phyloP scores from a whole-genome alignment of 2,888 invertebrate species.

The Encarsia formosa region DNA sequence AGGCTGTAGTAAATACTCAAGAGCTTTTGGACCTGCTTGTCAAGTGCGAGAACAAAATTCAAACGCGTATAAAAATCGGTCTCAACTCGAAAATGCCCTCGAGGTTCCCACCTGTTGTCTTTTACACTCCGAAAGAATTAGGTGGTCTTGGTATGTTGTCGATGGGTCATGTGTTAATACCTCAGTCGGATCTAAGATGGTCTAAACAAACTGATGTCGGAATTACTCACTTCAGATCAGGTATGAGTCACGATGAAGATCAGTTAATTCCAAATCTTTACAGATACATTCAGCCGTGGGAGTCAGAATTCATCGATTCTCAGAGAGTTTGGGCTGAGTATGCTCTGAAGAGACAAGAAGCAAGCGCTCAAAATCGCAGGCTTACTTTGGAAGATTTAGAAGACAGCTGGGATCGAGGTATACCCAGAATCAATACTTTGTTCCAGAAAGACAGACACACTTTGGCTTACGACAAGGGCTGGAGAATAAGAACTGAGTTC shows the following conservation, averaged over 20 bases:
- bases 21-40: slow-evolving; percentile 94
- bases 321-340: slow-evolving; percentile 99
- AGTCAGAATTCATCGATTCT: slow-evolving; percentile 99
- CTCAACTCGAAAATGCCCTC: slow-evolving; percentile 99
- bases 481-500: slow-evolving; percentile 98
- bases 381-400: slow-evolving; percentile 96
- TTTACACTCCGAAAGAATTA: slow-evolving; percentile 98
- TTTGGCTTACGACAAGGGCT: slow-evolving; percentile 97
- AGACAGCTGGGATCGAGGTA: slow-evolving; percentile 99
- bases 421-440: slow-evolving; percentile 96
- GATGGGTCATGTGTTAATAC: slow-evolving; percentile 97
- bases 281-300: slow-evolving; percentile 98
- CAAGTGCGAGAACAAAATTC: slow-evolving; percentile 99
- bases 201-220: slow-evolving; percentile 99
- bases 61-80: slow-evolving; percentile 99
- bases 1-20: slow-evolving; percentile 98
- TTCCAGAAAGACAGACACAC: slow-evolving; percentile 99
- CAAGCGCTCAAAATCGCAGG: slow-evolving; percentile 94
- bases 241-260: slow-evolving; percentile 99
- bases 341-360: slow-evolving; percentile 96
- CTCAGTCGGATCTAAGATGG: slow-evolving; percentile 86
- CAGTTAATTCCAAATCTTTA: slow-evolving; percentile 99
- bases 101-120: slow-evolving; percentile 98
- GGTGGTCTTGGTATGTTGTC: slow-evolving; percentile 99
- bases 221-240: slow-evolving; percentile 98